Percentiles rank a stretch among this genome's conserved stretches.
Evolutionary conservation across 1,140 invertebrate species (phyloP).

Genomic region (Bombus sibiricus): DNA sequence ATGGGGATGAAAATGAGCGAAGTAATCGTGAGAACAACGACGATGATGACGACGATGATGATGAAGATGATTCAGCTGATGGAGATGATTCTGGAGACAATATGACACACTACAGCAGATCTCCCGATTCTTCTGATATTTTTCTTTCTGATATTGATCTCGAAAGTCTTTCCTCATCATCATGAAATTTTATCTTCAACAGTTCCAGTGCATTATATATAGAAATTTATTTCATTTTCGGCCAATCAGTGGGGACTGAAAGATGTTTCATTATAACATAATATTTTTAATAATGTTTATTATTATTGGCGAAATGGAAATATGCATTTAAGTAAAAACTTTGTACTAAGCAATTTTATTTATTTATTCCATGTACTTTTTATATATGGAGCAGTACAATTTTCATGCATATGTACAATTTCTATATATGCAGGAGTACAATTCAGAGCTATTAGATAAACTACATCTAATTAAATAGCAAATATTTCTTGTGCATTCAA

Average conservation of each 20-base stretch:
- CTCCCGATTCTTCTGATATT: conserved; percentile 67
- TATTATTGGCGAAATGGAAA: conserved; percentile 27
- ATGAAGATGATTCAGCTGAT: conserved; percentile 77
- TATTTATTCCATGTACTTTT: conserved; percentile 20
- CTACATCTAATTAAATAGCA: neutral
- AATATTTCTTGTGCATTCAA: neutral
- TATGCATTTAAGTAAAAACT: conserved; percentile 12
- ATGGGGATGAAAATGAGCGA: conserved; percentile 79
- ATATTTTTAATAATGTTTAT: conserved; percentile 9
- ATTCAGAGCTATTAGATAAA: neutral
- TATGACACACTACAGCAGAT: conserved; percentile 71
- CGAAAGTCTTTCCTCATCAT: conserved; percentile 69
- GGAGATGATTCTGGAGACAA: conserved; percentile 76
- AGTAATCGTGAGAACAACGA: conserved; percentile 79
- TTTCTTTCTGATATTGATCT: conserved; percentile 71
- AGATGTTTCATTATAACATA: neutral
- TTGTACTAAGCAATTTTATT: neutral
- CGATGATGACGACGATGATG: conserved; percentile 80
- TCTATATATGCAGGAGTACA: neutral
- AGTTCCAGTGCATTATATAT: conserved; percentile 31
- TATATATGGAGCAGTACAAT: neutral
- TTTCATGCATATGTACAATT: neutral
- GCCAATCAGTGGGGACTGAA: conserved; percentile 7
- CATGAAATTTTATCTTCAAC: conserved; percentile 1
- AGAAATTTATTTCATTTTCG: conserved; percentile 1